Evolutionary conservation across 2,888 invertebrate genomes (phyloP), one percentile per base, ranked within the genome.

Genomic region (Tortricodes alternella): DNA sequence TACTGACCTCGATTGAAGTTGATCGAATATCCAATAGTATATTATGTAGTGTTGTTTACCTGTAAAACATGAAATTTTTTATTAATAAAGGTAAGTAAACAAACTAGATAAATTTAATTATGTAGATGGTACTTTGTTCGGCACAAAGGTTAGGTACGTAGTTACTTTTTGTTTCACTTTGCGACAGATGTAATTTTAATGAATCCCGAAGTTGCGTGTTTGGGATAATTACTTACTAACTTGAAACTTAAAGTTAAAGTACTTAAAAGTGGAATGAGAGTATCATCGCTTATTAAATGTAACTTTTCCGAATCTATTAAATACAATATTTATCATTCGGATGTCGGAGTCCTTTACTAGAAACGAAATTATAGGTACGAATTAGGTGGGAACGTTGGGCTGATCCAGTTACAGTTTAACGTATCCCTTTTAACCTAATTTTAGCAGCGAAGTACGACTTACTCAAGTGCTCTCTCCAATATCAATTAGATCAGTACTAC

Each of bases 1-100:
- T 70, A 73, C 74, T 65, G 67, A 73, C 74, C 71, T 71, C 68
- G 59, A 66, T 66, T 41, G 48, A 37, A 44, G 49, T 39, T 34
- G 34, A 46, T 56, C 50, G 49, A 46, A 23, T 46, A 35, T 57
- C 61, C 59, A n/a, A n/a, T 62, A 13, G 23, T 38, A 19, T 46
- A 46, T 62, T n/a, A 11, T 11, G 4, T 58, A 58, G 60, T 56
- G 62, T 71, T 78, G 74, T 80, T 83, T 86, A 86, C 86, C 85
- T 86, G 85, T n/a, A 58, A 82, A 83, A 67, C 68, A 74, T 66
- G 68, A 73, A 60, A 71, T 68, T 74, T 66, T 46, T 58, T 56
- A 63, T 63, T 63, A 68, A 69, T 66, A 56, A 64, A 49, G 48
- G 53, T 60, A 58, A 66, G 66, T 18, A 56, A 37, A 50, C 35